These are phyloP conservation scores for Erebia epiphron DNA, from an alignment of 2,888 invertebrate genomes.

Conservation along the genomic window DNA sequence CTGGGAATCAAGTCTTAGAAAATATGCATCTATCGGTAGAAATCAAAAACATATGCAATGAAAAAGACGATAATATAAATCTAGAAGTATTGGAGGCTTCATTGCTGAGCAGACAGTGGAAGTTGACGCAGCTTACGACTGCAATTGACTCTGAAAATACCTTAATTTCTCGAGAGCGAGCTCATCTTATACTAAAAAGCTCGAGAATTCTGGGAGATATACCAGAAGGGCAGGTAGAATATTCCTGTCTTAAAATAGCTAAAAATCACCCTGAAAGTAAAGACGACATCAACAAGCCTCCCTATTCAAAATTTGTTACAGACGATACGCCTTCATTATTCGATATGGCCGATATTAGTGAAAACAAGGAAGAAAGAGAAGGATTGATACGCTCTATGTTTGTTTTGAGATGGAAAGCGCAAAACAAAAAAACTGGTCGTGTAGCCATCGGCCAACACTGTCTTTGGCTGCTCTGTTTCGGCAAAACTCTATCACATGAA, in stretches of 20 bases:
- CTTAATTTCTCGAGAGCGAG: conserved; percentile 63
- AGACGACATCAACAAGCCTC: conserved; percentile 47
- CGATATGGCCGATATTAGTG: conserved; percentile 38
- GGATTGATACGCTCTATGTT: conserved; percentile 75
- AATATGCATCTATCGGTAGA: conserved; percentile 86
- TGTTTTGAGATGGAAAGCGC: conserved; percentile 80
- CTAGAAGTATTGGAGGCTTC: conserved; percentile 70
- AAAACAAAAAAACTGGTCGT: conserved; percentile 80
- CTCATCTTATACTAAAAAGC: conserved; percentile 69
- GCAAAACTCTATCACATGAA: conserved; percentile 77
- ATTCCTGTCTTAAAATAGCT: conserved; percentile 62
- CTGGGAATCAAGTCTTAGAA: conserved; percentile 65
- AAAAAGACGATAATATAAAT: conserved; percentile 83
- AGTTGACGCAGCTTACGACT: conserved; percentile 68
- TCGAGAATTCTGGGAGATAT: conserved; percentile 52
- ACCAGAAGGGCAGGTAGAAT: conserved; percentile 57
- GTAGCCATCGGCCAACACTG: conserved; percentile 87
- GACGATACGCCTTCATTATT: conserved; percentile 44
- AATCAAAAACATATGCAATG: conserved; percentile 86
- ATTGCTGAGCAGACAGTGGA: conserved; percentile 83
- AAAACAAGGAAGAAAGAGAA: conserved; percentile 43
- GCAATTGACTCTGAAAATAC: conserved; percentile 54
- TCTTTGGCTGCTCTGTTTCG: conserved; percentile 84
- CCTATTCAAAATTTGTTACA: conserved; percentile 49
- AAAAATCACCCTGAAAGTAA: conserved; percentile 53